Evolutionary conservation across 2,797 vertebrate species (phyloP).

Genomic region (Clarias platycephalus): DNA sequence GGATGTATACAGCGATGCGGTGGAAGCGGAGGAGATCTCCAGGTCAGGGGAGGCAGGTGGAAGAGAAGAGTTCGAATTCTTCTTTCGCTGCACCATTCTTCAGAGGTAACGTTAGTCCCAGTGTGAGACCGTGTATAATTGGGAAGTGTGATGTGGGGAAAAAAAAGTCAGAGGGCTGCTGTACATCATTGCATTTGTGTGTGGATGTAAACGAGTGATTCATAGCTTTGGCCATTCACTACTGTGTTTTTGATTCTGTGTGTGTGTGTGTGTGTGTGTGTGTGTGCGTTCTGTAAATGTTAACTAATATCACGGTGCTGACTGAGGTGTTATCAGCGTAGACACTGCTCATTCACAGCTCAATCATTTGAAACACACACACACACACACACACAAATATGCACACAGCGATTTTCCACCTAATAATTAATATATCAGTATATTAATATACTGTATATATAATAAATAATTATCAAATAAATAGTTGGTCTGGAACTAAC

Average conservation of each 20-base stretch:
- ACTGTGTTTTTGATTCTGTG: neutral
- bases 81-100: slow-evolving; percentile 53
- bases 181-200: neutral
- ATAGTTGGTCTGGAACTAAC: neutral
- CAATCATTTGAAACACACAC: neutral
- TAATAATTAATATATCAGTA: neutral
- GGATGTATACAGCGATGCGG: slow-evolving; percentile 49
- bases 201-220: neutral
- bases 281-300: neutral
- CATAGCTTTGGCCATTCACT: neutral
- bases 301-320: neutral
- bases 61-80: slow-evolving; percentile 48
- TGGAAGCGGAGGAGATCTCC: slow-evolving; percentile 61
- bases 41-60: slow-evolving; percentile 54
- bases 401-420: neutral
- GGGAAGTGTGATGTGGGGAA: neutral
- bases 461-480: too few species aligned
- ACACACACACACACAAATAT: neutral
- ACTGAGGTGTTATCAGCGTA: neutral
- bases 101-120: slow-evolving; percentile 55
- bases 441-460: too few species aligned
- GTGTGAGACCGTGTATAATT: slow-evolving; percentile 18
- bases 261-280: neutral
- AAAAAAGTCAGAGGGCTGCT: neutral
- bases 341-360: neutral